A percentile compares a stretch with the other conserved stretches of the same genome.
Conservation (phyloP, 2,113 vertebrate species). For the Tamias sibiricus region DNA sequence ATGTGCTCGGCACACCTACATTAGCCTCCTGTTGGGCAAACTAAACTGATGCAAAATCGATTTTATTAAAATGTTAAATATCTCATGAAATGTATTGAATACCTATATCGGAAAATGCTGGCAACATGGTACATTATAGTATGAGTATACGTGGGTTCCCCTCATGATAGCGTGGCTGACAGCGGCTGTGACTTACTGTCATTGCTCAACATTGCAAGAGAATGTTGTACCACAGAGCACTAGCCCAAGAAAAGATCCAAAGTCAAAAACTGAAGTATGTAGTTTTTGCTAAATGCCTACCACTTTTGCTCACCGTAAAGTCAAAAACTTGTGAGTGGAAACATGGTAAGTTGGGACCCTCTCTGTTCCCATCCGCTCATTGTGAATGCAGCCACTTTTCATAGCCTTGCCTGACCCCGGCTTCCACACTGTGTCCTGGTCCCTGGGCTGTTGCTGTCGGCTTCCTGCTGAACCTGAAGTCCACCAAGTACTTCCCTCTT, state of each 20-base stretch:
- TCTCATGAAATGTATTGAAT: neutral
- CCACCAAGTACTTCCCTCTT: neutral
- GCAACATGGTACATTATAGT: too few relatives aligned
- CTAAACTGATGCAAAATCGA: neutral
- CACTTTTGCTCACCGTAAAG: neutral
- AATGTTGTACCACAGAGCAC: too few relatives aligned
- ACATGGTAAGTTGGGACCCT: neutral
- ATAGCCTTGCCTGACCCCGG: rapidly evolving
- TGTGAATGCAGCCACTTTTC: neutral
- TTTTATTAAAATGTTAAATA: neutral
- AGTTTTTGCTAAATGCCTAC: neutral
- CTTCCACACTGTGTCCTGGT: neutral
- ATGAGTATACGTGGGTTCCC: neutral
- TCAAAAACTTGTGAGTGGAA: neutral
- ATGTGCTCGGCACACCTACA: too few relatives aligned
- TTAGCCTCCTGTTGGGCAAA: neutral
- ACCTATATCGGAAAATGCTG: neutral
- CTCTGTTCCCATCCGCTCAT: neutral
- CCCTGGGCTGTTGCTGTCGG: too few relatives aligned
- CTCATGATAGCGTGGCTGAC: too few relatives aligned
- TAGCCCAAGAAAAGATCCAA: neutral
- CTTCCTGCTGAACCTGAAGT: too few relatives aligned
- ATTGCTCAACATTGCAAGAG: neutral
- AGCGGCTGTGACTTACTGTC: too few relatives aligned
- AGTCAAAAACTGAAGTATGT: neutral